These are phyloP conservation scores for Sebastes kiyomatsui DNA, from an alignment of 2,797 vertebrate species.

Conservation along the genomic window DNA sequence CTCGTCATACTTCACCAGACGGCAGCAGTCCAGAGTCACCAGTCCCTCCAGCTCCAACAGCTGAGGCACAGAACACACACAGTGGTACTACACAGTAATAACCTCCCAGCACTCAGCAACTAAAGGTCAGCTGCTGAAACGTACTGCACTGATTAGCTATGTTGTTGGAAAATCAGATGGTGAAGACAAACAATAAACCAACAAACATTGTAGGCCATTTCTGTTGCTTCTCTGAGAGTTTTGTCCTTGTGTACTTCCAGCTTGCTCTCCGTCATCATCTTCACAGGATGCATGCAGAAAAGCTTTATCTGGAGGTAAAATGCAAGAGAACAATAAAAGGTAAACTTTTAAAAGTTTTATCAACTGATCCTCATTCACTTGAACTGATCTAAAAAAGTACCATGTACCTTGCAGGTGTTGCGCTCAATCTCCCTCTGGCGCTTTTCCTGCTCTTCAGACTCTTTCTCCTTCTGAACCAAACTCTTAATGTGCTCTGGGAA, in stretches of 20 bases:
- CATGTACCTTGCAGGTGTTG: conserved; percentile 96
- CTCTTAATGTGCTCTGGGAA: conserved; percentile 95
- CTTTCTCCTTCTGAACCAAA: conserved; percentile 94
- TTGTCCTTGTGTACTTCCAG: conserved; percentile 98
- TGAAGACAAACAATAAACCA: neutral
- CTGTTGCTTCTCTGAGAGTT: conserved; percentile 93
- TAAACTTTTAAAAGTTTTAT: neutral
- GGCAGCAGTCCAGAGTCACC: conserved; percentile 92
- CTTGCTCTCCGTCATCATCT: conserved; percentile 97
- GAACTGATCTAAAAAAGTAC: neutral
- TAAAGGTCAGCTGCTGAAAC: neutral
- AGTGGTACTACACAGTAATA: neutral
- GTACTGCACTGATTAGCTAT: neutral
- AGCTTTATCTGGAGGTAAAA: conserved; percentile 91
- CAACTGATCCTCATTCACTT: neutral
- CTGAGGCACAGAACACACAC: conserved; percentile 70
- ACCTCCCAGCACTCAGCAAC: neutral
- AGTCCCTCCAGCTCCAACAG: conserved; percentile 93
- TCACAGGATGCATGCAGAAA: conserved; percentile 96
- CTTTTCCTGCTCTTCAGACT: conserved; percentile 97
- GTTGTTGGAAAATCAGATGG: neutral
- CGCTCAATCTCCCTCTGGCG: conserved; percentile 97
- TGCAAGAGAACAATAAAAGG: neutral
- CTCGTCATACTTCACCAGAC: conserved; percentile 98
- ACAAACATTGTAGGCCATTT: conserved; percentile 94